Evolutionary conservation across 1,140 invertebrate genomes (phyloP).

Genomic region (Zaprionus lachaisei): DNA sequence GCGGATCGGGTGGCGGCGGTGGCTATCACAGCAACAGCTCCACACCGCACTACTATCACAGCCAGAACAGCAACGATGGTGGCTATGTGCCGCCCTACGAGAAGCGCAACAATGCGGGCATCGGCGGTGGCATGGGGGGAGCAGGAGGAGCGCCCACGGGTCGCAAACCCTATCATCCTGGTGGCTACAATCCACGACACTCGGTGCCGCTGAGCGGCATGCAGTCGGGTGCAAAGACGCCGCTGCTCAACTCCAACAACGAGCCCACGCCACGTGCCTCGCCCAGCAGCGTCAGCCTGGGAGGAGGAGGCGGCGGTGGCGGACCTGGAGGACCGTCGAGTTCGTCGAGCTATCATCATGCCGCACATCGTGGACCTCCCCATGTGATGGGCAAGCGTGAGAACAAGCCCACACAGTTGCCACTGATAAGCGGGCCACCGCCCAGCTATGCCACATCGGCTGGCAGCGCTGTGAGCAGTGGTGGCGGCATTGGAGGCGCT

Average conservation of each 20-base stretch:
- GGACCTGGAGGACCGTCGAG: conserved; percentile 34
- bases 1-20: conserved; percentile 12
- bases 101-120: conserved; percentile 69
- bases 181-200: conserved; percentile 69
- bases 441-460: conserved; percentile 57
- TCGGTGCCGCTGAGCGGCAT: conserved; percentile 63
- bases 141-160: conserved; percentile 14
- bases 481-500: background rate
- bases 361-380: conserved; percentile 59
- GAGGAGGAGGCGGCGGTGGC: background rate
- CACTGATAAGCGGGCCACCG: conserved; percentile 75
- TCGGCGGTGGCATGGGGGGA: conserved; percentile 17
- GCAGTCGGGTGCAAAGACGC: conserved; percentile 59
- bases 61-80: conserved; percentile 63
- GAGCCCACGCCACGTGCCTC: conserved; percentile 76
- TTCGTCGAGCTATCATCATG: conserved; percentile 53
- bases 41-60: conserved; percentile 73
- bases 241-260: conserved; percentile 71
- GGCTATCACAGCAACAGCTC: conserved; percentile 78
- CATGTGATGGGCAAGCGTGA: conserved; percentile 70
- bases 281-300: conserved; percentile 67
- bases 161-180: conserved; percentile 73
- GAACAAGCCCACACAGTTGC: conserved; percentile 68
- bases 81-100: conserved; percentile 61
- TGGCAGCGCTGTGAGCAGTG: conserved; percentile 10